Evolutionary conservation across 2,113 vertebrate genomes (phyloP), one percentile per base, ranked within the genome.

Genomic region (Tenebrosternarchus preto): DNA sequence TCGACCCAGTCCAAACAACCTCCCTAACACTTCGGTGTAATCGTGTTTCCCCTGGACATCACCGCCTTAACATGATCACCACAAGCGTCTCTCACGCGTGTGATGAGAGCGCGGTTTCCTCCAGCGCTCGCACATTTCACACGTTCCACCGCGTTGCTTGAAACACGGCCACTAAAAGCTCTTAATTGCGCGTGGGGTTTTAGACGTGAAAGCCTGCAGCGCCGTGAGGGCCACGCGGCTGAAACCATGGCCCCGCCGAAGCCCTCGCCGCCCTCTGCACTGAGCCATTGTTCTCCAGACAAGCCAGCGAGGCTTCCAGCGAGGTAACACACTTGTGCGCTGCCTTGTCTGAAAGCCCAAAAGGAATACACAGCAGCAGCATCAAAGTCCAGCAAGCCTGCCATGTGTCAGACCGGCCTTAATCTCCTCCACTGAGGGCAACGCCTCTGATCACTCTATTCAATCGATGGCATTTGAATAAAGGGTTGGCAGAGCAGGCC

Each of bases 201-300:
- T 89, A 84, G 86, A 89, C 88, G 87, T 90, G 87, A 90, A 89
- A 88, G 92, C 90, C 91, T 88, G 90, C 85, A 83, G 90, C 88
- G 88, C 86, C 77, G 68, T 68, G 84, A 75, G 75, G 78, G 89
- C 88, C 85, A 31, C 82, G 80, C 50, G 86, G 89, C 78, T 89
- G 88, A 90, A 92, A 90, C 90, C 83, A 82, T 84, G 90, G 85
- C 88, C 89, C 90, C 90, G 82, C 91, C 87, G 89, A 90, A 91
- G 91, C 86, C 89, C 90, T 93, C 91, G 93, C 92, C 92, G 90
- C 86, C 87, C 92, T 93, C 93, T 93, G 92, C 93, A 91, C 90
- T 88, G 85, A 89, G 87, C 90, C 91, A 93, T 93, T 92, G 92
- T 92, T 93, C 91, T 92, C 88, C 90, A 93, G 92, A 93, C 91